Evolutionary conservation across 2,888 invertebrate species (phyloP).

Genomic region (Boloria euphrosyne): DNA sequence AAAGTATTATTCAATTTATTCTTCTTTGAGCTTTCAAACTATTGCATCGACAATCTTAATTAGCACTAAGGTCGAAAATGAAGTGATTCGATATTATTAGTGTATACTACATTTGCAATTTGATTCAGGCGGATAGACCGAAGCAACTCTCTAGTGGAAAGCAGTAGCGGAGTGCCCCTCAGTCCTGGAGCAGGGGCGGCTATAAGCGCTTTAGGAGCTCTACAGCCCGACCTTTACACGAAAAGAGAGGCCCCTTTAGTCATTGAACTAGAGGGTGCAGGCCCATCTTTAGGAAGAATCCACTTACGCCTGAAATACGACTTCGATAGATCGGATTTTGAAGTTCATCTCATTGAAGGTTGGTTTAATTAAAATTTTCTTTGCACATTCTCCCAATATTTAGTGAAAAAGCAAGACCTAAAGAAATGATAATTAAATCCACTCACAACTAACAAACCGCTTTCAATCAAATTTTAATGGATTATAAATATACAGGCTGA

Average conservation of each 20-base stretch:
- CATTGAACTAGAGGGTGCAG: slow-evolving; percentile 83
- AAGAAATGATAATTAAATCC: not conserved
- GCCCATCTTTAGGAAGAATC: slow-evolving; percentile 89
- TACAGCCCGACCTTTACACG: slow-evolving; percentile 94
- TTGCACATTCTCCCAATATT: no score
- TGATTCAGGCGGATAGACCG: slow-evolving; percentile 75
- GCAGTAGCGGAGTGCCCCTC: slow-evolving; percentile 70
- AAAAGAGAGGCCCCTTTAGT: slow-evolving; percentile 90
- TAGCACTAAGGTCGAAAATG: no score
- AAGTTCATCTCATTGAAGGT: slow-evolving; percentile 96
- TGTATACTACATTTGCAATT: not conserved
- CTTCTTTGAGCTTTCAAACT: no score
- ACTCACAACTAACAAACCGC: not conserved
- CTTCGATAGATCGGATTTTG: slow-evolving; percentile 93
- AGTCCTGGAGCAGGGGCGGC: slow-evolving; percentile 71
- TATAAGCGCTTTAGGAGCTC: slow-evolving; percentile 85
- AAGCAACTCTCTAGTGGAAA: slow-evolving; percentile 77
- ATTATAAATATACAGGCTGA: not conserved
- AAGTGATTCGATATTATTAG: not conserved
- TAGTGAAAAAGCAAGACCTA: no score
- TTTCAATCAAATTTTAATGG: not conserved
- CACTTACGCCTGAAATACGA: slow-evolving; percentile 94
- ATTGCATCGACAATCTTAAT: no score
- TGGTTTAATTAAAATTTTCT: slow-evolving; percentile 13
- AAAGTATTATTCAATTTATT: no score